Evolutionary conservation across 2,797 vertebrate species (phyloP), one percentile per base, ranked within the genome.

Genomic region (Sardinella longiceps): DNA sequence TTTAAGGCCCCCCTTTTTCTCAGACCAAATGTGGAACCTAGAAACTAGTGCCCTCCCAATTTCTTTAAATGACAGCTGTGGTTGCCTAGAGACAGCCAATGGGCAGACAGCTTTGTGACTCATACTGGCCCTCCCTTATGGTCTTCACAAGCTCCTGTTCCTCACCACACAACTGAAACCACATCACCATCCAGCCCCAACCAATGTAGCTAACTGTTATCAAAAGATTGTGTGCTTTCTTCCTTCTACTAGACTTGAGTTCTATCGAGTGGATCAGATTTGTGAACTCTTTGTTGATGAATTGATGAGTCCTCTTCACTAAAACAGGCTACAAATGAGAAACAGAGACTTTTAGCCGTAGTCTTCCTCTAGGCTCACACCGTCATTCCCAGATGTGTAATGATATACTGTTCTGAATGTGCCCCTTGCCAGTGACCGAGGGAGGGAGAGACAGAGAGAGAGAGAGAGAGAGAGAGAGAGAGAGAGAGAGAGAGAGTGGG

Each of bases 341-440:
- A 1, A 20, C 80, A 87, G 87, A 88, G 89, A 83, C 91, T 84
- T 83, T 56, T 86, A 85, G 80, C 56, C 89, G 45, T 81, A 88
- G 87, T 91, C 85, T 91, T 88, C 87, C 88, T 88, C 86, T 46
- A 89, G 83, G 37, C 87, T 87, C 80, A 51, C 80, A 90, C 88
- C 89, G 87, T 87, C 89, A 91, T 93, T 94, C 92, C 93, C 94
- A 95, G 94, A 95, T 95, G 94, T 94, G 87, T 91, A 93, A 92
- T 95, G 93, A 95, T 93, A 93, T 93, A 94, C 89, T 89, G 91
- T 92, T 89, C 87, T 88, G 85, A 92, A 90, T 89, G 89, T 84
- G 84, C 90, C 90, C 91, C 90, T 87, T 89, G 90, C 89, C 86
- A 92, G 84, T 63, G 60, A 50, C 48, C 66, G 39, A 84, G 84